Percentiles rank a stretch among this genome's conserved stretches.
Conservation (phyloP, 2,113 vertebrate species). For the Microcebus tavaratra region DNA sequence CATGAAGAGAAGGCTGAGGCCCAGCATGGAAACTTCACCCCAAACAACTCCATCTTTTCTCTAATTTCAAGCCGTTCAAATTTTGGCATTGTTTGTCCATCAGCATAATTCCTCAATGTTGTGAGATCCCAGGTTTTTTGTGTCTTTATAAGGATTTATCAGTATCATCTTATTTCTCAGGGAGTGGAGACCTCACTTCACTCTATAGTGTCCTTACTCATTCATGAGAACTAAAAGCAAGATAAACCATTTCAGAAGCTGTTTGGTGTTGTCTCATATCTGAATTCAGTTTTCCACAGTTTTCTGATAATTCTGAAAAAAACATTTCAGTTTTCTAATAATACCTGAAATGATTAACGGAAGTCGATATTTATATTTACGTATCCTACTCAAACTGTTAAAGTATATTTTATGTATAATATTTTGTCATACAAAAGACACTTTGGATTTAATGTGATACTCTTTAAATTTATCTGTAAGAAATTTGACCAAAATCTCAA, state of each 20-base stretch:
- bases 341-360: neutral
- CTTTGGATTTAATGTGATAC: neutral
- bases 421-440: neutral
- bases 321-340: neutral
- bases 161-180: neutral
- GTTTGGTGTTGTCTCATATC: neutral
- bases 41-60: neutral
- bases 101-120: neutral
- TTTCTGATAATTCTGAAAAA: neutral
- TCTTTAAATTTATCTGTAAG: neutral
- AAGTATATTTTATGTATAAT: neutral
- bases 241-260: neutral
- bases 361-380: neutral
- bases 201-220: neutral
- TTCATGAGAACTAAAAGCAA: neutral
- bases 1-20: neutral
- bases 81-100: neutral
- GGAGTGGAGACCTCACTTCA: neutral
- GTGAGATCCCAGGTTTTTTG: neutral
- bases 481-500: neutral
- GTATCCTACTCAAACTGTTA: neutral
- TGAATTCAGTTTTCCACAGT: neutral
- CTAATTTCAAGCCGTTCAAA: neutral
- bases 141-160: neutral
- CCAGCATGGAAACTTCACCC: neutral